These are phyloP conservation scores for Saccopteryx leptura DNA, from an alignment of 2,113 vertebrate genomes.

Conservation along the genomic window DNA sequence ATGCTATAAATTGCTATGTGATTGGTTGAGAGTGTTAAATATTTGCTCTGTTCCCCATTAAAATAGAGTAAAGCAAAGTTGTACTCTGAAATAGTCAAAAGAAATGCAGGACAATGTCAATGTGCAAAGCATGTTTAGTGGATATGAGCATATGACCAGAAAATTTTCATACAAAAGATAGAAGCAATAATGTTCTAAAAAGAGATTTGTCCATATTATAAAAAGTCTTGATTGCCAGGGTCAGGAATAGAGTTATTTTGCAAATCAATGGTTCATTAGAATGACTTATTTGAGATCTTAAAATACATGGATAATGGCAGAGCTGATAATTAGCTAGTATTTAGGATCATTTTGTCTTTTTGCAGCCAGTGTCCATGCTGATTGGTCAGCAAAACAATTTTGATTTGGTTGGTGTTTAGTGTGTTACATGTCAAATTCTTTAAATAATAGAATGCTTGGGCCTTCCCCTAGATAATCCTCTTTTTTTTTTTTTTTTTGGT, in stretches of 20 bases:
- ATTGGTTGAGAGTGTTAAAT: constrained; percentile 37
- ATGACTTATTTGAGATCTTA: constrained; percentile 15
- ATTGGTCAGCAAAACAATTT: constrained; percentile 2
- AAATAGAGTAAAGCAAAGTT: constrained; percentile 35
- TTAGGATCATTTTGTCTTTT: not conserved
- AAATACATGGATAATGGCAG: not conserved
- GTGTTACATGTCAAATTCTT: not conserved
- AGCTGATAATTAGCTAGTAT: not conserved
- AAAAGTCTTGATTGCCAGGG: not conserved
- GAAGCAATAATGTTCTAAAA: not conserved
- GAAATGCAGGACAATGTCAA: constrained; percentile 28
- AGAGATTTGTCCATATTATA: not conserved
- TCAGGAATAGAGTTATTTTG: not conserved
- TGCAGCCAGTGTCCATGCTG: not conserved
- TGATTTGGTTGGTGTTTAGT: constrained; percentile 18
- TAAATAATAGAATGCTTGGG: not conserved
- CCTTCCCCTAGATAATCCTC: not conserved
- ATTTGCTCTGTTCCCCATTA: not conserved
- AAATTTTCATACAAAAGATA: not conserved
- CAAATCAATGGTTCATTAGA: constrained; percentile 32
- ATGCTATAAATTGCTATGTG: constrained; percentile 19
- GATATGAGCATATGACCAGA: not conserved
- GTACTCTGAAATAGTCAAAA: not conserved
- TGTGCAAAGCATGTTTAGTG: not conserved
- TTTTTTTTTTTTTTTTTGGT: constrained; percentile 25